Percentiles rank a stretch among this genome's conserved stretches.
These are phyloP conservation scores for Ophioderma brevispina DNA, from an alignment of 35 echinoderm and acorn worm genomes.

Conservation along the genomic window DNA sequence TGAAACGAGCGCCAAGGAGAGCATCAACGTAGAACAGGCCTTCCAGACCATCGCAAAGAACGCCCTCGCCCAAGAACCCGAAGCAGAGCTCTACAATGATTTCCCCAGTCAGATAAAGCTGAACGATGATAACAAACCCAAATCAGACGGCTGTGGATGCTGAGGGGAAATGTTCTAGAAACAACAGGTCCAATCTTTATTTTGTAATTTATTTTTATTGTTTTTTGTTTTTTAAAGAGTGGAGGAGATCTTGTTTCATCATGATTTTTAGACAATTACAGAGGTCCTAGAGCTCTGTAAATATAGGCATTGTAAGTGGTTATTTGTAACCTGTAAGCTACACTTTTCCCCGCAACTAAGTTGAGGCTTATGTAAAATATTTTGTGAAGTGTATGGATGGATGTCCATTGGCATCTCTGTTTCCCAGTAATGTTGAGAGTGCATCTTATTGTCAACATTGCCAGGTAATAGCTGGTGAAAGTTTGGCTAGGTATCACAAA, in stretches of 20 bases:
- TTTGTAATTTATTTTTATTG: conserved; percentile 13
- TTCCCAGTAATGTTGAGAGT: no score
- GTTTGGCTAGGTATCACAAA: no score
- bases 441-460: no score
- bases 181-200: conserved; percentile 8
- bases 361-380: no score
- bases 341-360: no score
- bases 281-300: not conserved
- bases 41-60: conserved; percentile 99
- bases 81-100: conserved; percentile 87
- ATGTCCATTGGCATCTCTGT: no score
- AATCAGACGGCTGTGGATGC: conserved; percentile 75
- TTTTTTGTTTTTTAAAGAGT: not conserved
- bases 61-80: conserved; percentile 96
- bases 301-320: not conserved
- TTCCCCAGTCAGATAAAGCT: conserved; percentile 92
- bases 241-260: not conserved
- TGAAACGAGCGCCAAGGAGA: conserved; percentile 99
- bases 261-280: not conserved
- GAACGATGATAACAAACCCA: conserved; percentile 77
- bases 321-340: no score
- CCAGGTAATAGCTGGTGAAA: no score
- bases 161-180: conserved; percentile 43
- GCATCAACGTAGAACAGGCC: conserved; percentile 99
- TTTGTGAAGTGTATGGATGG: no score